Base-by-base conservation (phyloP, 1,140 invertebrate genomes). In the Ips nitidus region DNA sequence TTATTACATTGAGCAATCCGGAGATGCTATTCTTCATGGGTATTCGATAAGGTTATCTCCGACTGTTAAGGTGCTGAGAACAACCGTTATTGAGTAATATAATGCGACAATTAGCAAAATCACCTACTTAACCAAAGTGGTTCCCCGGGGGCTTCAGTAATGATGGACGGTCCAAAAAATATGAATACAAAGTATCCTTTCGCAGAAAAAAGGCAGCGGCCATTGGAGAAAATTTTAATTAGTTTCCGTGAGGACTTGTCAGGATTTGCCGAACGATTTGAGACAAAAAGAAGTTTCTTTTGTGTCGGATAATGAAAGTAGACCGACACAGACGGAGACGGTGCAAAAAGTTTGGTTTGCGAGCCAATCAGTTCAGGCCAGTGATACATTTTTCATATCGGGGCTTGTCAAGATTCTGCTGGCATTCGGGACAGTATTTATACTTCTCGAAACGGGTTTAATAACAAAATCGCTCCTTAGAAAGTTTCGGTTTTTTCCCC, bases 31-130 rank as follows among this genome's bases (percentile, higher is more conserved):
- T 71, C 75, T 78, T 74, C 75, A 70, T 69, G 69, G 70, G 62
- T 71, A 74, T 77, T 77, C 75, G 77, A 78, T 78, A 78, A 78
- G 75, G 75, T 77, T 78, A 77, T 77, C 75, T 75, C 7, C 52
- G 53, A 70, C 74, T 76, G 70, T 74, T 75, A 69, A 55, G 68
- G 59, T 75, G 70, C 71, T 68, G 71, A 59, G 59, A 72, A 76
- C 71, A 75, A 76, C 75, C 74, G 75, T 75, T 76, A 75, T 71
- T 74, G 71, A 75, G 71, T 75, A 74, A 75, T 75, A 76, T 76
- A 75, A 74, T 74, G 73, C 59, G 57, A 72, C 71, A 75, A 75
- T 75, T 75, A 75, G 74, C 69, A 71, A 74, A 75, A 75, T 73
- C 66, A 59, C 40, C 59, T 66, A 66, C 61, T 69, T 69, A 61